Base-by-base conservation (phyloP, 1,140 invertebrate genomes). In the Camponotus pennsylvanicus region DNA sequence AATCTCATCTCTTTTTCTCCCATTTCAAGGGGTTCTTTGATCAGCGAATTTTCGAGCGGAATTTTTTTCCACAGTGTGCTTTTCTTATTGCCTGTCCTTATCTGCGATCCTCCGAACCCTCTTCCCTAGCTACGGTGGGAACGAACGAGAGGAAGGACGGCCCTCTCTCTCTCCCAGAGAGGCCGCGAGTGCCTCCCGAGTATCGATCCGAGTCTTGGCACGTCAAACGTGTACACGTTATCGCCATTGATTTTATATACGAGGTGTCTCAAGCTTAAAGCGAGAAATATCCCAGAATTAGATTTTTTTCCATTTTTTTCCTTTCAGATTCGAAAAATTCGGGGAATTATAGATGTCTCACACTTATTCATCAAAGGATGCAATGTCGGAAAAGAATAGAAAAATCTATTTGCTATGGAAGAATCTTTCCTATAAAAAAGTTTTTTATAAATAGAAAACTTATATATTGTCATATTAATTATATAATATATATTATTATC, bases 171-270 rank as follows among this genome's bases (percentile, higher is more conserved):
- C 69, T 61, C 27, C 27, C 52, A 55, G 37, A 37, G 79, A 75
- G 69, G 37, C 55, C 69, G 42, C 69, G 55, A 83, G 55, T 73
- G 18, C 69, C 69, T 83, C 55, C 49, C 69, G 40, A 73, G 55
- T 83, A 83, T 83, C 79, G 79, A 83, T 63, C 69, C 79, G 57
- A 75, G 79, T 63, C 79, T 61, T 49, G 79, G 67, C 37, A 82
- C 55, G 79, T 83, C 67, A 73, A 82, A 83, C 69, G 55, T 45
- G 55, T 49, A 75, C 79, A 70, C 69, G 69, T 80, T 52, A 70
- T 70, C 66, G 67, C n/a, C 55, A 70, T 83, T 83, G 69, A 83
- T 83, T 73, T 83, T 55, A 83, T 83, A 83, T 75, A 83, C 55
- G 40, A 59, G 18, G 27, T 80, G 64, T 61, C 55, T 82, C 61